phyloP scores from a whole-genome alignment of 2,797 vertebrate species.

The Bradypodion ventrale region DNA sequence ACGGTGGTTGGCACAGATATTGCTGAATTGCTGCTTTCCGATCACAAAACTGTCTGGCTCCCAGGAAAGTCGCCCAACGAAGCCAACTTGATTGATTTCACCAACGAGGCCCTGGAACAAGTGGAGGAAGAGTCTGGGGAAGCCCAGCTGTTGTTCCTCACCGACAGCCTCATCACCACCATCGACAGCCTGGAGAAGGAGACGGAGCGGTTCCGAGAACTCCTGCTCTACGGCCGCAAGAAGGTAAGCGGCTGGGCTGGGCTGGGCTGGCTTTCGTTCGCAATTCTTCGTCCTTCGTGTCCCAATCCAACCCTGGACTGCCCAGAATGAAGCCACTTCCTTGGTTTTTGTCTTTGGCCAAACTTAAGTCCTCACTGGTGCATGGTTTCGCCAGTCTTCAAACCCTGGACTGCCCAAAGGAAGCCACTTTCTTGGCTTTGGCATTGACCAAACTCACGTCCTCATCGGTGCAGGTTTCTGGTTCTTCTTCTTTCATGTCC shows the following conservation, averaged over 20 bases:
- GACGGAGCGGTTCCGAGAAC: conserved; percentile 92
- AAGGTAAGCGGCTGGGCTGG: conserved; percentile 75
- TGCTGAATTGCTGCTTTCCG: conserved; percentile 90
- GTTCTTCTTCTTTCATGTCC: no score
- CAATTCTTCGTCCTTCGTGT: no score
- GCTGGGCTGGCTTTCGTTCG: no score
- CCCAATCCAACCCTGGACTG: no score
- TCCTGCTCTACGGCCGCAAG: conserved; percentile 94
- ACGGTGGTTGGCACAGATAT: conserved; percentile 97
- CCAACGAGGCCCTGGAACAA: conserved; percentile 87
- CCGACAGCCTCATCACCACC: conserved; percentile 82
- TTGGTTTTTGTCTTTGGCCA: no score
- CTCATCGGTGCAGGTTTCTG: no score
- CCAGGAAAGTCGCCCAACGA: conserved; percentile 96
- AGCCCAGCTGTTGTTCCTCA: conserved; percentile 90
- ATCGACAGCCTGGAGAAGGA: conserved; percentile 85
- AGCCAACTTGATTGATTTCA: conserved; percentile 98
- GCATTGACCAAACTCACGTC: no score
- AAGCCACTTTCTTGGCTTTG: no score
- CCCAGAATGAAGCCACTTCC: no score
- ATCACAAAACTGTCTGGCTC: conserved; percentile 94
- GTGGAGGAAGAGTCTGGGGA: conserved; percentile 88
- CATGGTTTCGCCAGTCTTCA: no score
- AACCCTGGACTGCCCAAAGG: no score
- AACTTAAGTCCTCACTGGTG: no score